These are phyloP conservation scores for Gryllus bimaculatus DNA, from an alignment of 1,140 invertebrate species.

Conservation along the genomic window DNA sequence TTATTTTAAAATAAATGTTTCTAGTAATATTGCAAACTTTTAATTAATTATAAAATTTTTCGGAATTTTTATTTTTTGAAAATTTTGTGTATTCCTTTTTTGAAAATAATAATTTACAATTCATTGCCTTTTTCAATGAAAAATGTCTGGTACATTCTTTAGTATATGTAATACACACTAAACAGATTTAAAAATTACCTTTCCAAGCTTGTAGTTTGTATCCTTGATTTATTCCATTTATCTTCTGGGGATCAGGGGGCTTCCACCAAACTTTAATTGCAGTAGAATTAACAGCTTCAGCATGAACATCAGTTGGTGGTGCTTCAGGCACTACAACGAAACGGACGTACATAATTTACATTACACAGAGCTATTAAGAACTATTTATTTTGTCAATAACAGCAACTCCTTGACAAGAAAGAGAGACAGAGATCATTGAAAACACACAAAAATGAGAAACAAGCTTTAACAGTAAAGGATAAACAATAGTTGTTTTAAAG, in stretches of 20 bases:
- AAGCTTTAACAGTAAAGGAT: background rate
- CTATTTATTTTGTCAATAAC: background rate
- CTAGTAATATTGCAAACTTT: background rate
- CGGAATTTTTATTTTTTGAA: too few species aligned
- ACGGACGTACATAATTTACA: background rate
- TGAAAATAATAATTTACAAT: background rate
- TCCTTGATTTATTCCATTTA: conserved; percentile 97
- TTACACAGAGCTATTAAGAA: background rate
- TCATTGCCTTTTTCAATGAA: too few species aligned
- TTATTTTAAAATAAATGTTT: background rate
- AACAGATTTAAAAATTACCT: background rate
- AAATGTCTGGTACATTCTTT: too few species aligned
- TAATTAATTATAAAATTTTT: too few species aligned
- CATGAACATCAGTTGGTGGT: conserved; percentile 71
- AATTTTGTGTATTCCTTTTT: too few species aligned
- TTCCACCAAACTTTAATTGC: conserved; percentile 74
- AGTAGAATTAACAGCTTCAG: conserved; percentile 80
- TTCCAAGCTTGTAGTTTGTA: conserved; percentile 92
- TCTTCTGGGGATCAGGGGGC: conserved; percentile 90
- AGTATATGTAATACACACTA: too few species aligned
- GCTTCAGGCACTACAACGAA: conserved; percentile 66
- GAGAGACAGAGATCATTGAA: too few species aligned
- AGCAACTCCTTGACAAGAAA: background rate
- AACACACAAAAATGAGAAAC: background rate
- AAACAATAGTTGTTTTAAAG: background rate